These are phyloP conservation scores for Scelioninae gen. 2 DNA, from an alignment of 2,888 invertebrate species.

Conservation along the genomic window DNA sequence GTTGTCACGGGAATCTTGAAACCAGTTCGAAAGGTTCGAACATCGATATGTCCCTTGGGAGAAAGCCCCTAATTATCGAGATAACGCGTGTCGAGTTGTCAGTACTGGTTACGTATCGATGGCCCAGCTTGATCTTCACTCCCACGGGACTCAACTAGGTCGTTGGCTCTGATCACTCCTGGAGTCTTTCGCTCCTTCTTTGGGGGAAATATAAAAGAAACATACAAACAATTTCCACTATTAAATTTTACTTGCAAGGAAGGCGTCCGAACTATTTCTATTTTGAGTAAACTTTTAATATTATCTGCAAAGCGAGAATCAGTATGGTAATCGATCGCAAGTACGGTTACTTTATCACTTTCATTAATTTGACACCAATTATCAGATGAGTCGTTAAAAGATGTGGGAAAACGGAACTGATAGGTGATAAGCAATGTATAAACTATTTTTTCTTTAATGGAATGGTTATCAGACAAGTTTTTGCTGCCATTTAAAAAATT, in stretches of 20 bases:
- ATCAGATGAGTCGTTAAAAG: too few relatives aligned
- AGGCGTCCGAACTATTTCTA: constrained; percentile 6
- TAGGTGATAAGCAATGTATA: too few relatives aligned
- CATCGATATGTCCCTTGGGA: constrained; percentile 64
- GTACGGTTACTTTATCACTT: too few relatives aligned
- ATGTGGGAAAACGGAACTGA: too few relatives aligned
- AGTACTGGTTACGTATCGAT: constrained; percentile 65
- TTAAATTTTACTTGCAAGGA: constrained; percentile 39
- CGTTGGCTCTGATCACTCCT: constrained; percentile 33
- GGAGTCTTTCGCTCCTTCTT: constrained; percentile 55
- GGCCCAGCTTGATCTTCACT: constrained; percentile 61
- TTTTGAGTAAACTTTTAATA: too few relatives aligned
- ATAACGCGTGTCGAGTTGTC: constrained; percentile 68
- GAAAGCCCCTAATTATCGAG: constrained; percentile 69
- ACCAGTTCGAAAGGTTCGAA: constrained; percentile 65
- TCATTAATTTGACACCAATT: too few relatives aligned
- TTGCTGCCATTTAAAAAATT: too few relatives aligned
- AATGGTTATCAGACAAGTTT: too few relatives aligned
- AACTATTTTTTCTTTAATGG: too few relatives aligned
- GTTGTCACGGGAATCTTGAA: constrained; percentile 66
- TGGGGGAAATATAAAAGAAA: constrained; percentile 43
- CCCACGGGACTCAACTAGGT: constrained; percentile 60
- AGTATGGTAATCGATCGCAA: too few relatives aligned
- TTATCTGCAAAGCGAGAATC: too few relatives aligned
- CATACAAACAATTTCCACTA: constrained; percentile 33